Percentiles rank a stretch among this genome's conserved stretches.
Conservation (phyloP, 2,888 invertebrate species). For the Morpho helenor region DNA sequence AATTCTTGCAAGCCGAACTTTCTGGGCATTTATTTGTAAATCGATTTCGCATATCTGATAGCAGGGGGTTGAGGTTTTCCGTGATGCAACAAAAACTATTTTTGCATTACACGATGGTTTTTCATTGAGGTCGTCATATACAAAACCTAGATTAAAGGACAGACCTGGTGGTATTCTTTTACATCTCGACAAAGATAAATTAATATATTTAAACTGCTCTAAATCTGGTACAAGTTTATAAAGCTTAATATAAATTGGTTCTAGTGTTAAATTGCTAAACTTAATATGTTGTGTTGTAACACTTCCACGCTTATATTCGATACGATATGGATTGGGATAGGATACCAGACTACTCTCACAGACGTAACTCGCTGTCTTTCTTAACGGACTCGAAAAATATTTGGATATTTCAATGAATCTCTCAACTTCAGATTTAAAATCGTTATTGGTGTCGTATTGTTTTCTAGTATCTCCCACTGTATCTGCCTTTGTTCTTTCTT, state of each 20-base stretch:
- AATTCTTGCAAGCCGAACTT: conserved; percentile 35
- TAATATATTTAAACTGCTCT: conserved; percentile 61
- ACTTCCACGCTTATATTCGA: conserved; percentile 57
- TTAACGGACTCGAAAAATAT: conserved; percentile 62
- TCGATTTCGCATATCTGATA: conserved; percentile 70
- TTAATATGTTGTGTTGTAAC: conserved; percentile 54
- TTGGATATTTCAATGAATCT: conserved; percentile 67
- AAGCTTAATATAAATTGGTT: conserved; percentile 61
- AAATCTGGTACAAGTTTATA: conserved; percentile 60
- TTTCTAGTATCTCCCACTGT: conserved; percentile 30
- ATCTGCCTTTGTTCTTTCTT: conserved; percentile 1
- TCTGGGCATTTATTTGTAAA: conserved; percentile 47
- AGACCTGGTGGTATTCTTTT: conserved; percentile 64
- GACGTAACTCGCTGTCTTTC: conserved; percentile 62
- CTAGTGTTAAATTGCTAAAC: conserved; percentile 57
- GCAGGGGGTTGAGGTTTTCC: conserved; percentile 63
- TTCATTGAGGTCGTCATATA: conserved; percentile 62
- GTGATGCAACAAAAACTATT: conserved; percentile 63
- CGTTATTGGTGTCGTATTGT: conserved; percentile 30
- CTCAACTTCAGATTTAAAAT: conserved; percentile 52
- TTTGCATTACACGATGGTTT: conserved; percentile 48
- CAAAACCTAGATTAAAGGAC: conserved; percentile 55
- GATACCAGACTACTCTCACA: conserved; percentile 58
- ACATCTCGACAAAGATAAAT: conserved; percentile 52
- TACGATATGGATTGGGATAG: conserved; percentile 50